Conservation (phyloP, 2,113 vertebrate genomes). For the Phalacrocorax carbo region DNA sequence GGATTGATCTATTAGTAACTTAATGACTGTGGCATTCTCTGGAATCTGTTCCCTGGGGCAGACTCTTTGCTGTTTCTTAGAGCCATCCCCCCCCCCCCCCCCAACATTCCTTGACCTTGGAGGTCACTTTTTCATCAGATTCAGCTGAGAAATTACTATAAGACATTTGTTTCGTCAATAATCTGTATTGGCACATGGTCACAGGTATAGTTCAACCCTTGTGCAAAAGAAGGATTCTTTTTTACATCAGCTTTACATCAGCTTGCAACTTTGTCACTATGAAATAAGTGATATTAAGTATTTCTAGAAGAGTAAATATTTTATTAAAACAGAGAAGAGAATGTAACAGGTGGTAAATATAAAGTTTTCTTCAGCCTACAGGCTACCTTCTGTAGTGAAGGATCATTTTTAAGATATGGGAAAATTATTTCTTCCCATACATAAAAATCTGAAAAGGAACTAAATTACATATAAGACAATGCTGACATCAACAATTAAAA, state of each 20-base stretch:
- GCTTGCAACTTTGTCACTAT: not conserved
- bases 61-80: constrained; percentile 11
- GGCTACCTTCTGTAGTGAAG: not conserved
- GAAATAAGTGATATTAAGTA: not conserved
- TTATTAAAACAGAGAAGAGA: not conserved
- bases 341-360: not conserved
- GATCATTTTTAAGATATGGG: not conserved
- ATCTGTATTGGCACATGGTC: not conserved
- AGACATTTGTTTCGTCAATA: constrained; percentile 28
- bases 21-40: not conserved
- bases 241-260: not conserved
- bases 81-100: not conserved
- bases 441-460: not conserved
- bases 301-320: not conserved
- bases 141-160: not conserved
- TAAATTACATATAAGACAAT: not conserved
- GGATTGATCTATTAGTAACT: not conserved
- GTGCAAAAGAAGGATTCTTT: not conserved
- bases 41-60: not conserved
- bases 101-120: not conserved
- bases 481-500: not conserved
- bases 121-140: constrained; percentile 12
- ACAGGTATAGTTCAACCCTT: not conserved
- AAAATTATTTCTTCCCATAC: not conserved
- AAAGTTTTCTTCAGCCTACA: not conserved